phyloP scores from a whole-genome alignment of 2,888 invertebrate species.

The Tenthredo distinguenda region DNA sequence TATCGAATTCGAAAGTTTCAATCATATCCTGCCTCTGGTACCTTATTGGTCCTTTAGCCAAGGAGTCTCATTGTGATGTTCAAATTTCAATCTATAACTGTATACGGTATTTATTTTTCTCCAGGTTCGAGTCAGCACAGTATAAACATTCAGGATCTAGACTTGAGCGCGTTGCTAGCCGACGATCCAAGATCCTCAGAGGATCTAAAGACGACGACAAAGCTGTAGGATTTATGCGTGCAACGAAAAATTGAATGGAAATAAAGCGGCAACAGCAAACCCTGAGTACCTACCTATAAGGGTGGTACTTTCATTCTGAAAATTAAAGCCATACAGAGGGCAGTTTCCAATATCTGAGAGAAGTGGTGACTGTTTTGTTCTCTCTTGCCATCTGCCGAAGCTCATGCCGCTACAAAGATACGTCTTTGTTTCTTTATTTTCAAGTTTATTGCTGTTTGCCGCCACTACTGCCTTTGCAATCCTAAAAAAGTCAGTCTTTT shows the following conservation, averaged over 20 bases:
- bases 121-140: slow-evolving; percentile 73
- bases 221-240: slow-evolving; percentile 59
- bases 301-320: slow-evolving; percentile 17
- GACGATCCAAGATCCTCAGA: slow-evolving; percentile 68
- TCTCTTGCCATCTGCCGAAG: background rate
- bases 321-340: background rate
- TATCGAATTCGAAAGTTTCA: background rate
- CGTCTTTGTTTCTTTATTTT: background rate
- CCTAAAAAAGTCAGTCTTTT: background rate
- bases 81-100: background rate
- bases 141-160: slow-evolving; percentile 71
- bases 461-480: background rate
- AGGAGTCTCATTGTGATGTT: background rate
- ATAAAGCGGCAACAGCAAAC: slow-evolving; percentile 50
- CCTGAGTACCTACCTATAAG: background rate
- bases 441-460: background rate
- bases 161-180: slow-evolving; percentile 72
- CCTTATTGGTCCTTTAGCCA: background rate
- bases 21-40: background rate
- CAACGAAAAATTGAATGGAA: slow-evolving; percentile 56
- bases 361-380: background rate
- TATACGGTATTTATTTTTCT: background rate
- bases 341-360: background rate
- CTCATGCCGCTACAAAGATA: background rate
- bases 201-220: slow-evolving; percentile 60